phyloP scores from a whole-genome alignment of 2,888 invertebrate species.

The Sepioteuthis lessoniana region DNA sequence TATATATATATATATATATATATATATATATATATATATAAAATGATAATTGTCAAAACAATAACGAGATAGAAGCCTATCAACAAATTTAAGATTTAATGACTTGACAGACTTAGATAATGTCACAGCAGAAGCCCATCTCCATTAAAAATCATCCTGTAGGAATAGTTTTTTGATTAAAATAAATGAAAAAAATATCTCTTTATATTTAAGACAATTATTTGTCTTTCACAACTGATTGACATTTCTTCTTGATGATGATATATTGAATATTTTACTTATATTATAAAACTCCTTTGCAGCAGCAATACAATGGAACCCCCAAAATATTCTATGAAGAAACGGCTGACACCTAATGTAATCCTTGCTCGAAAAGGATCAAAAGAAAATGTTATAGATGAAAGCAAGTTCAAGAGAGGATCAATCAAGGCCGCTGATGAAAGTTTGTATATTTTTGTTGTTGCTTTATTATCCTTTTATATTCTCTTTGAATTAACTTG shows the following conservation, averaged over 20 bases:
- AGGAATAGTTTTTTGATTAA: too few relatives aligned
- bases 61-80: too few relatives aligned
- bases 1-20: too few relatives aligned
- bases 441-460: slow-evolving; percentile 61
- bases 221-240: too few relatives aligned
- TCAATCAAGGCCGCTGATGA: slow-evolving; percentile 72
- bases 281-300: background rate
- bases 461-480: background rate
- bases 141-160: too few relatives aligned
- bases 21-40: too few relatives aligned
- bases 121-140: too few relatives aligned
- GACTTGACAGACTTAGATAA: too few relatives aligned
- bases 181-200: too few relatives aligned
- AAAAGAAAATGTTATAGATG: slow-evolving; percentile 55
- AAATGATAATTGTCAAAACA: too few relatives aligned
- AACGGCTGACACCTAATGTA: slow-evolving; percentile 53
- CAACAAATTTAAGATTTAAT: too few relatives aligned
- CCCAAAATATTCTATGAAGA: slow-evolving; percentile 48
- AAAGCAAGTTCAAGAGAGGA: slow-evolving; percentile 56
- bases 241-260: background rate
- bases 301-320: slow-evolving; percentile 36
- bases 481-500: background rate
- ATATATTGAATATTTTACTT: background rate
- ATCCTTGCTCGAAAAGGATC: slow-evolving; percentile 61
- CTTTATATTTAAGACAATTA: too few relatives aligned